These are phyloP conservation scores for Epistrophe eligans DNA, from an alignment of 2,888 invertebrate genomes.

Conservation along the genomic window DNA sequence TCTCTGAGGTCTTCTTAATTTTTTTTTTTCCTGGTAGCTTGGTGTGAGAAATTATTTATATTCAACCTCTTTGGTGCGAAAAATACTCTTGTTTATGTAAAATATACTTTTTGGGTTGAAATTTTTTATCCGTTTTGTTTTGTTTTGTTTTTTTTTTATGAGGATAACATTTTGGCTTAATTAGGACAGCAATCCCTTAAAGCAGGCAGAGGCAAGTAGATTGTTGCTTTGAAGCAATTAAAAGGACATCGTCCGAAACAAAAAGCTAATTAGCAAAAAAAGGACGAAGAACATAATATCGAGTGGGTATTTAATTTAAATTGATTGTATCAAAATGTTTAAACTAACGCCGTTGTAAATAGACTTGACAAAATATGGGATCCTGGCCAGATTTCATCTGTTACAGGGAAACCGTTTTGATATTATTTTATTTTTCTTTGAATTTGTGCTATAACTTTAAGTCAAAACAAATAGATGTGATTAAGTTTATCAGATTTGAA, in stretches of 20 bases:
- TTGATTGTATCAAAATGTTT: constrained; percentile 56
- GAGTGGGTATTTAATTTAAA: constrained; percentile 51
- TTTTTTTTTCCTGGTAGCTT: constrained; percentile 1
- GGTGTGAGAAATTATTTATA: constrained; percentile 48
- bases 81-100: constrained; percentile 57
- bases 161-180: constrained; percentile 71
- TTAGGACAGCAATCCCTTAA: constrained; percentile 52
- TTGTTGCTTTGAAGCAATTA: constrained; percentile 70
- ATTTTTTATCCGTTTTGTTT: constrained; percentile 1
- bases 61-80: constrained; percentile 55
- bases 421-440: neutral
- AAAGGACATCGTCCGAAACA: constrained; percentile 67
- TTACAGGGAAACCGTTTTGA: constrained; percentile 24
- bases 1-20: constrained; percentile 24
- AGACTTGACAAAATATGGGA: constrained; percentile 27
- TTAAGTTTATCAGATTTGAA: neutral
- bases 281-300: constrained; percentile 33
- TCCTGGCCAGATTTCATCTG: constrained; percentile 45
- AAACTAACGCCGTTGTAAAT: constrained; percentile 29
- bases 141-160: constrained; percentile 21
- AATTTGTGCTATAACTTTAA: neutral
- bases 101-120: constrained; percentile 30
- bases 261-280: constrained; percentile 71
- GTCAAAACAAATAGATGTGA: neutral
- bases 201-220: constrained; percentile 29